A percentile compares a stretch with the other conserved stretches of the same genome.
Conservation (phyloP, 2,113 vertebrate genomes). For the Aplodontia rufa region DNA sequence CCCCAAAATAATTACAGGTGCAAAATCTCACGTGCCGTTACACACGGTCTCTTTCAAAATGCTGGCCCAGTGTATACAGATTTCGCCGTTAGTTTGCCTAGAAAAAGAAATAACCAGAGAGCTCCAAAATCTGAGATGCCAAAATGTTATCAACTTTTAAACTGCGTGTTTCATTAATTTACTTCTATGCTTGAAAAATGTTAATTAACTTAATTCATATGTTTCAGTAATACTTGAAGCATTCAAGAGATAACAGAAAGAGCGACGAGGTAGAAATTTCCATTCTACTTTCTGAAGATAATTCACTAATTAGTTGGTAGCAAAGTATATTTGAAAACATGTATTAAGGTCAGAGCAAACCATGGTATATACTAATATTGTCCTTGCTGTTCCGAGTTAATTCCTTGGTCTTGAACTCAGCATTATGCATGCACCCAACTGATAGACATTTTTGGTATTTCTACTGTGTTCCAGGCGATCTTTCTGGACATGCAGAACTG, state of each 20-base stretch:
- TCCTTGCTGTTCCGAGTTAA: neutral
- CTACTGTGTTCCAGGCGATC: neutral
- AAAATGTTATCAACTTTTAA: neutral
- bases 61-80: neutral
- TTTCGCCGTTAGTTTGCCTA: neutral
- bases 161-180: neutral
- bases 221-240: neutral
- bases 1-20: constrained; percentile 80
- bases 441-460: neutral
- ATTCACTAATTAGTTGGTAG: neutral
- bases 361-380: neutral
- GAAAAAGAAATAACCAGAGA: neutral
- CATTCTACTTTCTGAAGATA: neutral
- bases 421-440: neutral
- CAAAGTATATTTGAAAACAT: constrained; percentile 26
- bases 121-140: neutral
- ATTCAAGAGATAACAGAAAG: neutral
- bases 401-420: neutral
- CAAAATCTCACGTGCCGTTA: constrained; percentile 60
- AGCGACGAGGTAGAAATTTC: neutral
- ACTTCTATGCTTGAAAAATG: neutral
- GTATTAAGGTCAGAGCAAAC: neutral
- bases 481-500: neutral
- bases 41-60: constrained; percentile 39
- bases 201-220: neutral